Evolutionary conservation across 2,797 vertebrate species (phyloP), one percentile per base, ranked within the genome.

Genomic region (Malurus splendens): DNA sequence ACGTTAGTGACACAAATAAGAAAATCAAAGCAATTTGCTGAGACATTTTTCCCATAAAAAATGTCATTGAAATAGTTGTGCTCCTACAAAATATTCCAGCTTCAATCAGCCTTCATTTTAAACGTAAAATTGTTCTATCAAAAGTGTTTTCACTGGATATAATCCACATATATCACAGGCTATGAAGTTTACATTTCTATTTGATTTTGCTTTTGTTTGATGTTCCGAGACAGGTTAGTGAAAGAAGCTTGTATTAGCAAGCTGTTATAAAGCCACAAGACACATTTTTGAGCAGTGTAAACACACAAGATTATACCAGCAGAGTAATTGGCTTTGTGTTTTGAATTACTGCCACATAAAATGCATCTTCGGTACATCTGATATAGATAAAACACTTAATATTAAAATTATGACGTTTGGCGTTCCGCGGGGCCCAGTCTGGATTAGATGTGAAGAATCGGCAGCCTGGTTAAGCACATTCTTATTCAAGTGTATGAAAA

Each of bases 91-190:
- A 82, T 64, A 74, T 79, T 79, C 32, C 17, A 20, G 44, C 71
- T 93, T 78, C 81, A 87, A 54, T 76, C 7, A 92, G 39, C 14
- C 39, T 90, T 90, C 42, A 39, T 92, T 94, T 94, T 86, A 93
- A 71, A 79, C 45, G 36, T 36, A n/a, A 76, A 82, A 61, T 57
- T 86, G 27, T 66, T 92, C 55, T 81, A 62, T 42, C 62, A 81
- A 56, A 87, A 83, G 52, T 42, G 6, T 82, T 94, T 90, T 86
- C 16, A n/a, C 55, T 90, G 67, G 55, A 56, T 90, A 82, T 86
- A 39, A 22, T 75, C 55, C 27, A 73, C 11, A 56, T 55, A 27
- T 67, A 86, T 68, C 38, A 23, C 28, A 66, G 55, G 23, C 48
- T 70, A 55, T 70, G 32, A 85, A 72, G 33, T 72, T 86, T 89